Percentiles rank a stretch among this genome's conserved stretches.
These are phyloP conservation scores for Neodiprion pinetum DNA, from an alignment of 1,140 invertebrate genomes.

Conservation along the genomic window DNA sequence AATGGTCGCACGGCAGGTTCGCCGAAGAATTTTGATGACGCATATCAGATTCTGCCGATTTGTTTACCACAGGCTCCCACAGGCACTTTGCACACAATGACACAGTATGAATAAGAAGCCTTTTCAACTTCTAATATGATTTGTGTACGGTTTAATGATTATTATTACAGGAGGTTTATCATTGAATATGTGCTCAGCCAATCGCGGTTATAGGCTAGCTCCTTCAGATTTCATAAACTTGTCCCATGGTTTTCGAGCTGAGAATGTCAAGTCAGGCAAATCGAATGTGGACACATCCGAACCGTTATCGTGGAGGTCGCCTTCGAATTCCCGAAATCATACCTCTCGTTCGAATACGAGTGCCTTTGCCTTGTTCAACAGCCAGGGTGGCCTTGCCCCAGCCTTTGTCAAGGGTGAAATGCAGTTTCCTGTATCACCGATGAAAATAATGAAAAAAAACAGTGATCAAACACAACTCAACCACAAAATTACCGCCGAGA, in stretches of 20 bases:
- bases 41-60: no score
- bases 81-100: no score
- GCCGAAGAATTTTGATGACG: no score
- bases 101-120: no score
- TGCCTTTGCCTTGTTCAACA: constrained; percentile 30
- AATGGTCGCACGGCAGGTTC: no score
- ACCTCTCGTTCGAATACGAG: constrained; percentile 22
- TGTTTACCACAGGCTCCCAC: no score
- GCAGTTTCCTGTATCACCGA: constrained; percentile 55
- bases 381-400: constrained; percentile 33
- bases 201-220: constrained; percentile 64
- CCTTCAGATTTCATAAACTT: constrained; percentile 69
- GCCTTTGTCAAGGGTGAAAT: constrained; percentile 42
- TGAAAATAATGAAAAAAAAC: constrained; percentile 37
- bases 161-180: constrained; percentile 65
- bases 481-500: not conserved
- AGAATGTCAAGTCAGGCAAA: constrained; percentile 52
- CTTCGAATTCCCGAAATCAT: constrained; percentile 20
- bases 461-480: constrained; percentile 1
- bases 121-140: constrained; percentile 3
- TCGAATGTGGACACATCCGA: constrained; percentile 1
- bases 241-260: constrained; percentile 59
- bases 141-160: not conserved
- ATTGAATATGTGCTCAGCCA: constrained; percentile 61
- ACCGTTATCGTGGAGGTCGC: constrained; percentile 16